Percentiles rank a stretch among this genome's conserved stretches.
phyloP scores from a whole-genome alignment of 2,888 invertebrate species.

The Syrista parreyssii region DNA sequence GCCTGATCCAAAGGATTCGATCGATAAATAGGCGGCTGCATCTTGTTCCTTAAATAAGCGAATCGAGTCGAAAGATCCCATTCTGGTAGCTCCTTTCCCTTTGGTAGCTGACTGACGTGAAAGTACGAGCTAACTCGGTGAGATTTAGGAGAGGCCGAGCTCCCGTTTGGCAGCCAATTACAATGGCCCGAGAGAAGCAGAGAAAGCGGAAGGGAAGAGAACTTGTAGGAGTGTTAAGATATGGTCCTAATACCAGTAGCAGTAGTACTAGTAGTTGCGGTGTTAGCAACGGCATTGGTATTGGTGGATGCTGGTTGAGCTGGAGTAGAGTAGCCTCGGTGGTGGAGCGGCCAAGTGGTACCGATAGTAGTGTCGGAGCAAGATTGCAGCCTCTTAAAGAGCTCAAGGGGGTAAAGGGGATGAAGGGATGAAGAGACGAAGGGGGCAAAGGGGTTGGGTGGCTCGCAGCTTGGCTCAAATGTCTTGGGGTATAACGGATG shows the following conservation, averaged over 20 bases:
- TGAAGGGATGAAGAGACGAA: no score
- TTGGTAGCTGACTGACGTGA: conserved; percentile 25
- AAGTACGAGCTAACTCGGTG: conserved; percentile 39
- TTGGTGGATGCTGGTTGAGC: conserved; percentile 37
- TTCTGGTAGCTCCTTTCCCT: neutral
- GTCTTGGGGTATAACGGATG: conserved; percentile 28
- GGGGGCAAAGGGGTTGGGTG: no score
- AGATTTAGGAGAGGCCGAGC: conserved; percentile 54
- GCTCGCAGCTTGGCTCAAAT: conserved; percentile 18
- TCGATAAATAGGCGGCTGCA: no score
- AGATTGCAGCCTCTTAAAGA: neutral
- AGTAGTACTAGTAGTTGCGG: conserved; percentile 8
- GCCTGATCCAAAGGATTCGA: no score
- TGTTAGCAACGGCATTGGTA: conserved; percentile 40
- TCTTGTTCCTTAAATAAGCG: no score
- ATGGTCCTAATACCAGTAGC: no score
- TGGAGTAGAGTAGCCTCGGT: no score
- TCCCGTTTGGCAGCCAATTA: conserved; percentile 60
- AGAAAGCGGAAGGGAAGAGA: conserved; percentile 9
- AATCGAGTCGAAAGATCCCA: no score
- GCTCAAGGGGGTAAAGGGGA: no score
- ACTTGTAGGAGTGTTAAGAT: no score
- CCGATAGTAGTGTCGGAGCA: conserved; percentile 32
- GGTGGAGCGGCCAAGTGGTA: conserved; percentile 26
- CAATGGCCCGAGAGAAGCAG: conserved; percentile 40